phyloP scores from a whole-genome alignment of 2,888 invertebrate genomes.

The Epirrhoe tristata region DNA sequence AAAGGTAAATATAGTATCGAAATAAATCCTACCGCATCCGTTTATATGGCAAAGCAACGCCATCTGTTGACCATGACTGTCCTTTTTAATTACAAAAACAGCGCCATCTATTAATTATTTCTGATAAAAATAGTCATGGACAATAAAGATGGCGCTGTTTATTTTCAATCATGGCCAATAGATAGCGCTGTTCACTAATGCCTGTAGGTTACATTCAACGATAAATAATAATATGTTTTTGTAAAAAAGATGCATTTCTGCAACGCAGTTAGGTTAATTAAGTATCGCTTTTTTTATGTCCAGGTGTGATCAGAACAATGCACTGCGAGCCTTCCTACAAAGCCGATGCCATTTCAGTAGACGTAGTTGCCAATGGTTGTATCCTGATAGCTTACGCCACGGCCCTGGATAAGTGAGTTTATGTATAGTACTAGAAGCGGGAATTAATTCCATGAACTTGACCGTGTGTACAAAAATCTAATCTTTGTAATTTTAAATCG shows the following conservation, averaged over 20 bases:
- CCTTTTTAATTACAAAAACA: too few relatives aligned
- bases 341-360: constrained; percentile 91
- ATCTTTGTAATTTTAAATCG: too few relatives aligned
- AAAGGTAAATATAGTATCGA: constrained; percentile 88
- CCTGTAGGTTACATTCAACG: too few relatives aligned
- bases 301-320: constrained; percentile 92
- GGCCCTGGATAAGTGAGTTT: constrained; percentile 68
- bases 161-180: too few relatives aligned
- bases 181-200: too few relatives aligned
- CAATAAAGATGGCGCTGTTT: too few relatives aligned
- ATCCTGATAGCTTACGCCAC: constrained; percentile 90
- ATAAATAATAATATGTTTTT: too few relatives aligned
- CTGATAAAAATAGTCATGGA: too few relatives aligned
- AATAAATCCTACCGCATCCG: background rate
- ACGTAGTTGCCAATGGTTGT: constrained; percentile 91
- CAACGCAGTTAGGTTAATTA: background rate
- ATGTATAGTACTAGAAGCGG: background rate
- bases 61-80: too few relatives aligned
- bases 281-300: background rate
- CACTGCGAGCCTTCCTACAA: constrained; percentile 88
- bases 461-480: too few relatives aligned
- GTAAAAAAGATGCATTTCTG: background rate
- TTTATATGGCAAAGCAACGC: background rate
- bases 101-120: too few relatives aligned
- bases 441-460: too few relatives aligned